Percentiles rank a stretch among this genome's conserved stretches.
These are phyloP conservation scores for Platyura marginata DNA, from an alignment of 1,140 invertebrate genomes.

Conservation along the genomic window DNA sequence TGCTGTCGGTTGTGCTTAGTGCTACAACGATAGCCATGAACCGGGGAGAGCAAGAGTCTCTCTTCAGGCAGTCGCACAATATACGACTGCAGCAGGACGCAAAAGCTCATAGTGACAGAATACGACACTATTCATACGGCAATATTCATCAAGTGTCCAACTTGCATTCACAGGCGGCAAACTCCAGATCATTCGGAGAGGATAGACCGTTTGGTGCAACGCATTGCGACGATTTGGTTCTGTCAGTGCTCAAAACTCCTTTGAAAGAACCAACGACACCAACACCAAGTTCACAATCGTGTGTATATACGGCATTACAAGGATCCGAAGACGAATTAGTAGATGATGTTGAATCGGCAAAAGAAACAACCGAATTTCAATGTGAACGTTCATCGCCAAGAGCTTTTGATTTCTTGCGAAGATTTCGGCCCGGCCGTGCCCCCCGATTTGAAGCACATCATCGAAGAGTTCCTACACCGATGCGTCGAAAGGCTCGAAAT, in stretches of 20 bases:
- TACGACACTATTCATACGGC: constrained; percentile 11
- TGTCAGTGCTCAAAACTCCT: constrained; percentile 37
- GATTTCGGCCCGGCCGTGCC: constrained; percentile 21
- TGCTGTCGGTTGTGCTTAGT: constrained; percentile 10
- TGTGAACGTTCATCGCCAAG: constrained; percentile 4
- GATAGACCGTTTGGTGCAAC: constrained; percentile 12
- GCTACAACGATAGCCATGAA: constrained; percentile 30
- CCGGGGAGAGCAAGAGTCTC: constrained; percentile 37
- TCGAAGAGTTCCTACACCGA: constrained; percentile 36
- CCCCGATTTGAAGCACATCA: constrained; percentile 35
- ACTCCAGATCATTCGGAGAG: constrained; percentile 4
- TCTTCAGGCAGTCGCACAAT: constrained; percentile 37
- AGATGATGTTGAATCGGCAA: constrained; percentile 7
- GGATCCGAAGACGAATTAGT: constrained; percentile 27
- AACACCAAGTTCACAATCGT: constrained; percentile 1
- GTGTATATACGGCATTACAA: constrained; percentile 21
- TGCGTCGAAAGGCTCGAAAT: constrained; percentile 29
- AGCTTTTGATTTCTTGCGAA: constrained; percentile 27
- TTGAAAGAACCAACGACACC: constrained; percentile 13
- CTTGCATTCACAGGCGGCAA: constrained; percentile 1
- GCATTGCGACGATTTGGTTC: constrained; percentile 30
- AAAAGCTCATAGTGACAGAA: constrained; percentile 1
- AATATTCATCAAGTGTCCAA: constrained; percentile 11
- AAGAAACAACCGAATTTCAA: constrained; percentile 9
- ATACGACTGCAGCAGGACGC: constrained; percentile 14